These are phyloP conservation scores for Malacosoma neustria DNA, from an alignment of 2,888 invertebrate genomes.

Conservation along the genomic window DNA sequence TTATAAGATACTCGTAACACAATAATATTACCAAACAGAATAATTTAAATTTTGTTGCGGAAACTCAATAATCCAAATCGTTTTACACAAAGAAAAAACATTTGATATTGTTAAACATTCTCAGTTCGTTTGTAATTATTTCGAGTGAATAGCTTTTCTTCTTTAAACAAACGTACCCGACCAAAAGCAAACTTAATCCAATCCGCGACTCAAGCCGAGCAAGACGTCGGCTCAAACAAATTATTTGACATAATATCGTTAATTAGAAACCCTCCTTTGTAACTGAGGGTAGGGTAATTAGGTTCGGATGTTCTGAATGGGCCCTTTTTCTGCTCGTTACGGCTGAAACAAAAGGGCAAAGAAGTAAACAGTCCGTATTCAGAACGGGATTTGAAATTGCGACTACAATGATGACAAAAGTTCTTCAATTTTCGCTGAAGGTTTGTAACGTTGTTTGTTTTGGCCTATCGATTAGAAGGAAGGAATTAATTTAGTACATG, in stretches of 20 bases:
- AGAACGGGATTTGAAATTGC: conserved; percentile 55
- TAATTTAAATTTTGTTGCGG: neutral
- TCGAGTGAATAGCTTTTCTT: conserved; percentile 36
- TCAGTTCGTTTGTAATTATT: conserved; percentile 28
- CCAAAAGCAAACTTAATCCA: conserved; percentile 62
- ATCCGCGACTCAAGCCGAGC: conserved; percentile 51
- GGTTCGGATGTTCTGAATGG: conserved; percentile 71
- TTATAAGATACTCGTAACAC: too few species aligned
- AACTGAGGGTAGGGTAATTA: conserved; percentile 64
- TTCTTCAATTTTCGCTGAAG: conserved; percentile 30
- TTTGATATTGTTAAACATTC: neutral
- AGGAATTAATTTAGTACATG: neutral
- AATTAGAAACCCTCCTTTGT: conserved; percentile 72
- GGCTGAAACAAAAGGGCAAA: conserved; percentile 66
- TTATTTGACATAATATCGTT: conserved; percentile 75
- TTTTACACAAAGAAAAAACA: conserved; percentile 1
- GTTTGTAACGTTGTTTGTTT: conserved; percentile 27
- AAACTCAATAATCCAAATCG: neutral
- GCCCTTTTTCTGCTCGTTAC: conserved; percentile 73
- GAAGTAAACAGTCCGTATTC: conserved; percentile 68
- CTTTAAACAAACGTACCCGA: conserved; percentile 46
- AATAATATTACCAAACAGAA: too few species aligned
- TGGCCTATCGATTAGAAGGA: too few species aligned
- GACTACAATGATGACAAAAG: conserved; percentile 47
- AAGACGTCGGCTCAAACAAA: conserved; percentile 70